Percentiles rank a stretch among this genome's conserved stretches.
Evolutionary conservation across 2,797 vertebrate species (phyloP).

Genomic region (Neosilurus hyrtlii): DNA sequence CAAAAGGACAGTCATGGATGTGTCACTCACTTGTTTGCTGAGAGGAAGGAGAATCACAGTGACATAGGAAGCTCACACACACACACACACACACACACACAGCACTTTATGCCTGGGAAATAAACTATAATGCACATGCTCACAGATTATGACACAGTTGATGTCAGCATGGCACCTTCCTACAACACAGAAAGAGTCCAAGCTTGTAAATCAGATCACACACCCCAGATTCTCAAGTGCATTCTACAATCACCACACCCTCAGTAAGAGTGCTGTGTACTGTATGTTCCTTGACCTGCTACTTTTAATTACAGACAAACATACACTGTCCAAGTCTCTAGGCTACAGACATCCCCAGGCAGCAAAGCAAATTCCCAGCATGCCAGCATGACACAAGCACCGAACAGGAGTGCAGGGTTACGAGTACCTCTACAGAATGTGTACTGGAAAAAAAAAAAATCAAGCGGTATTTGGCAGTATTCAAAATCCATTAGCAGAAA

Average conservation of each 20-base stretch:
- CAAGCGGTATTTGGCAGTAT: conserved; percentile 17
- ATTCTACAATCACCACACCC: neutral
- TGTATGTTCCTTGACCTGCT: conserved; percentile 3
- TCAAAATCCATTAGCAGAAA: conserved; percentile 39
- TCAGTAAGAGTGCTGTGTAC: conserved; percentile 12
- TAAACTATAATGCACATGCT: conserved; percentile 28
- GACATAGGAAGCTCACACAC: conserved; percentile 26
- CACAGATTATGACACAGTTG: conserved; percentile 8
- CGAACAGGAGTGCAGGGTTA: conserved; percentile 16
- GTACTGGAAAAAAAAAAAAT: conserved; percentile 21
- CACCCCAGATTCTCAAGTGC: neutral
- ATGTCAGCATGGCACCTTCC: conserved; percentile 10
- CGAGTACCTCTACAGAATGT: conserved; percentile 14
- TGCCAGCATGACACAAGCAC: conserved; percentile 37
- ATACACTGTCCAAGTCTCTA: conserved; percentile 23
- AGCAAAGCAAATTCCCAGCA: conserved; percentile 29
- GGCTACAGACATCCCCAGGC: conserved; percentile 30
- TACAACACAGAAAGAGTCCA: neutral
- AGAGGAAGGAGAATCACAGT: conserved; percentile 33
- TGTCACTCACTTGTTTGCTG: conserved; percentile 34
- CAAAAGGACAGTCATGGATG: conserved; percentile 39
- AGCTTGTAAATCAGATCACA: neutral
- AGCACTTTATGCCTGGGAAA: conserved; percentile 34
- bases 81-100: neutral
- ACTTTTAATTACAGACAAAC: conserved; percentile 25